Percentiles rank a stretch among this genome's conserved stretches.
Evolutionary conservation across 2,797 vertebrate species (phyloP).

Genomic region (Chiroxiphia lanceolata): DNA sequence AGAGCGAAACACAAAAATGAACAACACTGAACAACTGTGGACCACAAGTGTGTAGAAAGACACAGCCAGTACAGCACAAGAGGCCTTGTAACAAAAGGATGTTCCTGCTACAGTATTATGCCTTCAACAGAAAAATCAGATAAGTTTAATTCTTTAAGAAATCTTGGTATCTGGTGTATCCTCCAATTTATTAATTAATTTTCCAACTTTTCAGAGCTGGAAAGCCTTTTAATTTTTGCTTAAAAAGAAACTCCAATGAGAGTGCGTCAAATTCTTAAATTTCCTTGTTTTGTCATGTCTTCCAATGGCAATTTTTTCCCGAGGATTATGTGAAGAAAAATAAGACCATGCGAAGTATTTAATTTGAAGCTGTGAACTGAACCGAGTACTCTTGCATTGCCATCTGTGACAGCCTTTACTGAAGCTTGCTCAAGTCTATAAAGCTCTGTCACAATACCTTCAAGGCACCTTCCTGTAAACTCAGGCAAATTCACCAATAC

Average conservation of each 20-base stretch:
- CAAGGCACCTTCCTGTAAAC: not conserved
- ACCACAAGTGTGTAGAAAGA: not conserved
- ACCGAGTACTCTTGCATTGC: not conserved
- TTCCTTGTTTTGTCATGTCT: not conserved
- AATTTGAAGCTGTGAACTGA: not conserved
- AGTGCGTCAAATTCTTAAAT: not conserved
- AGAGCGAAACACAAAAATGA: conserved; percentile 1
- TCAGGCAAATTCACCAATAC: not conserved
- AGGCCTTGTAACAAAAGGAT: not conserved
- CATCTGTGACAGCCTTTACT: not conserved
- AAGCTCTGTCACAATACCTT: not conserved
- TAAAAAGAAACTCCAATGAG: not conserved
- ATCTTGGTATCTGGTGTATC: not conserved
- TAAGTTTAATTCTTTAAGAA: not conserved
- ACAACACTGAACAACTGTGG: not conserved
- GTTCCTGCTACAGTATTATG: not conserved
- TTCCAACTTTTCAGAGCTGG: not conserved
- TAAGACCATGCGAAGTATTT: not conserved
- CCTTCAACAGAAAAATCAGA: not conserved
- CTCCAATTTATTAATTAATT: not conserved
- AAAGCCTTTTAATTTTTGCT: not conserved
- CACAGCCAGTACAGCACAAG: not conserved
- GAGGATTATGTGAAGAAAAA: not conserved
- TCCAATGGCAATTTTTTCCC: not conserved
- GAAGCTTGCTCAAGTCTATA: not conserved